phyloP scores from a whole-genome alignment of 2,797 vertebrate species.

The Varecia variegata region DNA sequence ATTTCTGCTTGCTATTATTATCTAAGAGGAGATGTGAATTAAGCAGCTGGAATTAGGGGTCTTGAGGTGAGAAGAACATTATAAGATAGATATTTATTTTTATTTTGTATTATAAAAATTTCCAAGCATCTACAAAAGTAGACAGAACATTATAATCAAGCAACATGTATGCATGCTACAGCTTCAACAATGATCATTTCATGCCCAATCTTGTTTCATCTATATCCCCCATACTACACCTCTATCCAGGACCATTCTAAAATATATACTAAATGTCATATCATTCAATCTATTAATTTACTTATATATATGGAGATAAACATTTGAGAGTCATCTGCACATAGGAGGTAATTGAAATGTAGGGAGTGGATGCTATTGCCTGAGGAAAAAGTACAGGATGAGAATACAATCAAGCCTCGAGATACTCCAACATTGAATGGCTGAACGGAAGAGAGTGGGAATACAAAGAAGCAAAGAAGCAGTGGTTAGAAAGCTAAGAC shows the following conservation, averaged over 20 bases:
- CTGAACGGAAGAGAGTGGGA: neutral
- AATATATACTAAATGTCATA: neutral
- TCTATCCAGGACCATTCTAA: neutral
- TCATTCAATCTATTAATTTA: neutral
- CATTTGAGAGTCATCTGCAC: neutral
- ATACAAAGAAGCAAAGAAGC: neutral
- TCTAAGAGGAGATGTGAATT: neutral
- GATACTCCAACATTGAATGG: neutral
- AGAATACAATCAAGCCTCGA: neutral
- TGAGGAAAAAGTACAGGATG: neutral
- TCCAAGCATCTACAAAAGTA: neutral
- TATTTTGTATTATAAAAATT: neutral
- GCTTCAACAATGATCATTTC: neutral
- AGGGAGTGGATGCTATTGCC: neutral
- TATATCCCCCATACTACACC: fast-evolving
- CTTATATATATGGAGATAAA: neutral
- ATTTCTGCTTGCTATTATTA: neutral
- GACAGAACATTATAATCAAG: neutral
- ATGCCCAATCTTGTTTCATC: neutral
- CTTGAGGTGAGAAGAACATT: neutral
- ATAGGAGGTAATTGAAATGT: neutral
- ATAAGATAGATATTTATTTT: neutral
- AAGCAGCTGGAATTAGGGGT: neutral
- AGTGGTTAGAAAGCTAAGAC: neutral
- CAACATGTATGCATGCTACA: fast-evolving